Evolutionary conservation across 1,140 invertebrate species (phyloP), one percentile per base, ranked within the genome.

Genomic region (Popillia japonica): DNA sequence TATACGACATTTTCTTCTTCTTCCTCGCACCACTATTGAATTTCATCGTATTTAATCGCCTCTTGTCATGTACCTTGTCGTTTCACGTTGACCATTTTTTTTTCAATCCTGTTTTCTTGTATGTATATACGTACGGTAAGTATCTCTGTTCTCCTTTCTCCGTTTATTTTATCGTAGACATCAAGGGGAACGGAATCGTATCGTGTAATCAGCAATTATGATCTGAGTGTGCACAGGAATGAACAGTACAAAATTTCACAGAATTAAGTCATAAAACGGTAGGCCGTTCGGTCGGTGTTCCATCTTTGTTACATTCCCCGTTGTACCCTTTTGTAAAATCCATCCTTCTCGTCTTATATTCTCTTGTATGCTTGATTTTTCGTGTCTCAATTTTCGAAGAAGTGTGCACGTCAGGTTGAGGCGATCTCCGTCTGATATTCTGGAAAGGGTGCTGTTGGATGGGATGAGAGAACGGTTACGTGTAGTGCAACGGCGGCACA

Each of bases 171-270:
- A 68, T 68, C 61, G 61, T 20, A 22, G 27, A 23, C 61, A 68
- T 68, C 61, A 68, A 68, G 72, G 34, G 72, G 72, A 74, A 74
- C 40, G 20, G 72, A 48, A 74, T 23, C 40, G n/a, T 34, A 48
- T 74, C 72, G 72, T 42, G 61, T 68, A 68, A 68, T 68, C 61
- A 68, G 61, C 61, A 68, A 68, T 68, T 68, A 68, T 68, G 61
- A 68, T 68, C 61, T 68, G 61, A 68, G 22, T 34, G 7, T 3
- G 61, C 20, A 10, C 61, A 34, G 61, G 61, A 55, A 55, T 17
- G 48, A 55, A 55, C 48, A 55, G 61, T 68, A 68, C 61, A 68
- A 68, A 68, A 68, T 68, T 68, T 68, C 61, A 68, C 22, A 34
- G 61, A 68, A 68, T 68, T 68, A 68, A 68, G 61, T 68, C 61